Evolutionary conservation across 1,140 invertebrate genomes (phyloP), one percentile per base, ranked within the genome.

Genomic region (Gonioctena quinquepunctata): DNA sequence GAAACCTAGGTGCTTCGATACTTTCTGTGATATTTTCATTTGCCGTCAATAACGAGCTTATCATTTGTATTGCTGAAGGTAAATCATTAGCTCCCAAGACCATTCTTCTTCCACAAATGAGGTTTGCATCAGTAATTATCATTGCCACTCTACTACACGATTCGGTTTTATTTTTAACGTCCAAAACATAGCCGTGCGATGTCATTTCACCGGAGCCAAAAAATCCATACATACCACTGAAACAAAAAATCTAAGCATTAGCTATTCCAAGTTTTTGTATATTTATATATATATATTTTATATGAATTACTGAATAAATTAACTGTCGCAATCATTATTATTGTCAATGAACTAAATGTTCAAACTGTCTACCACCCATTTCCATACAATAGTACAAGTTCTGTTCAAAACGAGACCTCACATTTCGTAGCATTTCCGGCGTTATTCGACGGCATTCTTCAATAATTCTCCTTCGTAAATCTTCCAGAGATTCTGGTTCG

Each of bases 171-270:
- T 65, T 63, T 64, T 78, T 74, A 11, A 76, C 73, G 83, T 82
- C 70, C 13, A 85, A 48, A 27, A 88, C 76, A 69, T 85, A 87
- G 22, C 86, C 86, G 66, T 75, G 70, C 0, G 76, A 42, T 21
- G 86, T 86, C 69, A 87, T 79, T 48, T 86, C 75, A 68, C 82
- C 79, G 5, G 86, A 85, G 22, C 88, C 88, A 77, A 89, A 87
- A 59, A 83, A 77, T 26, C 76, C 74, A 73, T 85, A 85, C 50
- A 88, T 73, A 11, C 87, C 86, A 49, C 87, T 89, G 70, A 52
- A 83, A 82, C 67, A 74, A 33, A 42, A n/a, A n/a, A n/a, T n/a
- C n/a, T n/a, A n/a, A n/a, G n/a, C n/a, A n/a, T n/a, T n/a, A n/a
- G n/a, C 8, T 42, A 11, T 42, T 8, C 8, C 2, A 1, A 42